Conservation (phyloP, 2,888 invertebrate species). For the Ophraella communa region DNA sequence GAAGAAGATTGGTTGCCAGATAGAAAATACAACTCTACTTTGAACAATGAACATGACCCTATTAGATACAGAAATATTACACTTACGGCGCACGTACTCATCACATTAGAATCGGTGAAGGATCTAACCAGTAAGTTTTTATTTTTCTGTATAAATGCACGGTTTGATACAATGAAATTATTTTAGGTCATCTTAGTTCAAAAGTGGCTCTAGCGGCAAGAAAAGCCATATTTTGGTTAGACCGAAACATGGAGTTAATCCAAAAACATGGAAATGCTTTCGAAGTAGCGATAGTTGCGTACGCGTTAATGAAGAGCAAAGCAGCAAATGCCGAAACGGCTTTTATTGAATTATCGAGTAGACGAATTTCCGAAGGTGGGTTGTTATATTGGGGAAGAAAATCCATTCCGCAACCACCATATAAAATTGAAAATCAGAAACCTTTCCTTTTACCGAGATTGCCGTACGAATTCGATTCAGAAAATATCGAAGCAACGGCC, state of each 20-base stretch:
- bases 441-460: slow-evolving; percentile 87
- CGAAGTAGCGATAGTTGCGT: slow-evolving; percentile 87
- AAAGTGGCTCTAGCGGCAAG: slow-evolving; percentile 78
- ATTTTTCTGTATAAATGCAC: no score
- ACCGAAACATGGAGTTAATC: slow-evolving; percentile 79
- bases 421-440: slow-evolving; percentile 88
- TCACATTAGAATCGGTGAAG: slow-evolving; percentile 83
- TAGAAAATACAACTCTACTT: slow-evolving; percentile 82
- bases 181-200: slow-evolving; percentile 70
- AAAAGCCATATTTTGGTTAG: slow-evolving; percentile 80
- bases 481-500: slow-evolving; percentile 92
- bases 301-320: slow-evolving; percentile 83
- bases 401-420: slow-evolving; percentile 79
- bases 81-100: slow-evolving; percentile 91
- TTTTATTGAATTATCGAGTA: slow-evolving; percentile 70
- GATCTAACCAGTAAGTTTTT: slow-evolving; percentile 66
- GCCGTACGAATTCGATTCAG: slow-evolving; percentile 87
- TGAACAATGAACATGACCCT: slow-evolving; percentile 63
- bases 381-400: slow-evolving; percentile 87
- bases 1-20: slow-evolving; percentile 88
- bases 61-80: slow-evolving; percentile 81
- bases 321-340: slow-evolving; percentile 88
- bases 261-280: slow-evolving; percentile 77
- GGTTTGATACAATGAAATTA: no score
- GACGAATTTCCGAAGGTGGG: slow-evolving; percentile 68